Evolutionary conservation across 2,797 vertebrate species (phyloP).

Genomic region (Acomys russatus): DNA sequence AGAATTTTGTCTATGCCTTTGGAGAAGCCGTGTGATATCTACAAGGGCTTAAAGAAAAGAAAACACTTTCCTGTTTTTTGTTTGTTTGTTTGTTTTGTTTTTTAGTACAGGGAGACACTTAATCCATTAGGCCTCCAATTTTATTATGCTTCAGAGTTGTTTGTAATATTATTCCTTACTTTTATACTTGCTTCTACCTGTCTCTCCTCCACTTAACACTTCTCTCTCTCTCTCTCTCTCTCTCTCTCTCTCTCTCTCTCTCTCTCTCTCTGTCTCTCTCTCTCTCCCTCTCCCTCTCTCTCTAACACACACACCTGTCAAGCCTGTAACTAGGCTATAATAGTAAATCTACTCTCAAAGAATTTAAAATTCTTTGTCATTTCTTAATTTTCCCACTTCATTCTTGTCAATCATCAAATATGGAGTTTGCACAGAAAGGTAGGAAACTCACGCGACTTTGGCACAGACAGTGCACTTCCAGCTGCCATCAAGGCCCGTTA

Average conservation of each 20-base stretch:
- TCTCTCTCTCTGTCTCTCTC: background rate
- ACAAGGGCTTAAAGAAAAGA: background rate
- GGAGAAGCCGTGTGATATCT: background rate
- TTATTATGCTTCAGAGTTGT: background rate
- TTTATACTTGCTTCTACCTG: background rate
- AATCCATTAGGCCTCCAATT: constrained; percentile 15
- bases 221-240: background rate
- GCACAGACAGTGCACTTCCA: constrained; percentile 95
- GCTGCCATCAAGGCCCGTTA: constrained; percentile 84
- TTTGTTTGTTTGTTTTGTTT: too few species aligned
- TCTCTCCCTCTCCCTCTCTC: background rate
- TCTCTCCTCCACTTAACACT: background rate
- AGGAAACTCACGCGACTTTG: constrained; percentile 95
- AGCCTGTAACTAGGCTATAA: background rate
- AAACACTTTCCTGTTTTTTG: background rate
- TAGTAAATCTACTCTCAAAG: background rate
- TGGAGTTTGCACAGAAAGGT: background rate
- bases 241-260: background rate
- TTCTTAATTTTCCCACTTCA: background rate
- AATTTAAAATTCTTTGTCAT: constrained; percentile 39
- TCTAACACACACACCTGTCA: background rate
- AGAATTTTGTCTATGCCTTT: background rate
- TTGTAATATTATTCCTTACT: background rate
- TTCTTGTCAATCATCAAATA: constrained; percentile 4
- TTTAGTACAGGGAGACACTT: background rate